Conservation (phyloP, 2,113 vertebrate genomes). For the Laticauda laticaudata region DNA sequence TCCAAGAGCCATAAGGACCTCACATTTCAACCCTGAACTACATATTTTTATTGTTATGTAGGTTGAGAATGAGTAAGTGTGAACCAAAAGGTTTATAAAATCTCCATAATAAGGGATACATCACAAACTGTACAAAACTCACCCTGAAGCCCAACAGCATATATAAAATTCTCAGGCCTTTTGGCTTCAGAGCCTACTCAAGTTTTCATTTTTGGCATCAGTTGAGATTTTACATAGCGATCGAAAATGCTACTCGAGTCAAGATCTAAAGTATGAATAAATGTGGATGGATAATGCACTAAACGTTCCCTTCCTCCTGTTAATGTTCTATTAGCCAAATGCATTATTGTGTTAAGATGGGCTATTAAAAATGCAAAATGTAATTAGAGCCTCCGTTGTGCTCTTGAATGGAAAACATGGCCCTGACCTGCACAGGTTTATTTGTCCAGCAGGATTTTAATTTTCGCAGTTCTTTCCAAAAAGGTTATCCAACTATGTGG, state of each 20-base stretch:
- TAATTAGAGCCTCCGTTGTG: slow-evolving; percentile 58
- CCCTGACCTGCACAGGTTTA: slow-evolving; percentile 38
- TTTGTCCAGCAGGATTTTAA: slow-evolving; percentile 31
- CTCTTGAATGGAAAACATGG: slow-evolving; percentile 49
- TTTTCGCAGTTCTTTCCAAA: slow-evolving; percentile 33
- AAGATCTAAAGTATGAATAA: slow-evolving; percentile 63
- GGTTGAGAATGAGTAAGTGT: not conserved
- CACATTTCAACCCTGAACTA: not conserved
- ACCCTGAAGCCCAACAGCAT: not conserved
- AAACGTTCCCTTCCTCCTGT: slow-evolving; percentile 57
- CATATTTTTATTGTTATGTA: not conserved
- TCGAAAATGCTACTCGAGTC: slow-evolving; percentile 54
- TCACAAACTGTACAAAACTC: not conserved
- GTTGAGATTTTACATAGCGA: slow-evolving; percentile 52
- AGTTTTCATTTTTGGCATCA: slow-evolving; percentile 34
- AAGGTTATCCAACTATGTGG: not conserved
- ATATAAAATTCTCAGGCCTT: too few species aligned
- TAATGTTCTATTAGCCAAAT: slow-evolving; percentile 68
- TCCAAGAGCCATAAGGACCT: not conserved
- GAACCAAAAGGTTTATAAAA: not conserved
- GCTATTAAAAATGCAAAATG: slow-evolving; percentile 69
- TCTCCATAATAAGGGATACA: too few species aligned
- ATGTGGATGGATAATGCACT: slow-evolving; percentile 63
- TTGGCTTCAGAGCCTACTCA: slow-evolving; percentile 22
- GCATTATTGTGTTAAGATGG: slow-evolving; percentile 66